A percentile compares a stretch with the other conserved stretches of the same genome.
Evolutionary conservation across 1,140 invertebrate species (phyloP).

Genomic region (Leguminivora glycinivorella): DNA sequence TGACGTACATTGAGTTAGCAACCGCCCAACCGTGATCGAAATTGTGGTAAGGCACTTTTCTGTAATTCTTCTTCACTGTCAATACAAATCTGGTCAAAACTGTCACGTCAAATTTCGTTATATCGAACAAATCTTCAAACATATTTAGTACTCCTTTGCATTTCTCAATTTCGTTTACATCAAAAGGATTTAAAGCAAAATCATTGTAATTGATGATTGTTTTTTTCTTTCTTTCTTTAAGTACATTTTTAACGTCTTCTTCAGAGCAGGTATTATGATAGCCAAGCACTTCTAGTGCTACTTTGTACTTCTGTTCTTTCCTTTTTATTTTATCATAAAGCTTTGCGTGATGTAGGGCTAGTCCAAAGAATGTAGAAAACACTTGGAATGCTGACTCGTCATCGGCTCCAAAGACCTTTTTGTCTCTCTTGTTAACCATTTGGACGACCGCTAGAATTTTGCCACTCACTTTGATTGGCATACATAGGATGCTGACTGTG

Average conservation of each 20-base stretch:
- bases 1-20: conserved; percentile 89
- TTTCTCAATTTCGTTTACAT: conserved; percentile 84
- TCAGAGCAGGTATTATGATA: conserved; percentile 90
- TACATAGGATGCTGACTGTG: conserved; percentile 89
- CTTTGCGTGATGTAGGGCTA: conserved; percentile 91
- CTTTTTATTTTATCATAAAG: conserved; percentile 90
- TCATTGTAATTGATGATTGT: conserved; percentile 73
- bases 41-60: conserved; percentile 91
- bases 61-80: conserved; percentile 91
- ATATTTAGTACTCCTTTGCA: conserved; percentile 86
- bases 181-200: conserved; percentile 87
- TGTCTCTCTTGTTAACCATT: conserved; percentile 90
- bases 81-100: conserved; percentile 86
- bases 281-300: conserved; percentile 89
- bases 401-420: conserved; percentile 83
- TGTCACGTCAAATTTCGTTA: conserved; percentile 80
- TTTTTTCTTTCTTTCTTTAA: conserved; percentile 45
- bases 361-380: conserved; percentile 91
- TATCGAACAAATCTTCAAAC: conserved; percentile 88
- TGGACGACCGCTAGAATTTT: conserved; percentile 91
- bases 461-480: conserved; percentile 90
- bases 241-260: conserved; percentile 81
- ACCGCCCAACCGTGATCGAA: conserved; percentile 93
- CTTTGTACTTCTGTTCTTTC: conserved; percentile 91
- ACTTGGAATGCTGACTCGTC: conserved; percentile 92